Conservation (phyloP, 1,140 invertebrate species). For the Harlomillsia oculata region DNA sequence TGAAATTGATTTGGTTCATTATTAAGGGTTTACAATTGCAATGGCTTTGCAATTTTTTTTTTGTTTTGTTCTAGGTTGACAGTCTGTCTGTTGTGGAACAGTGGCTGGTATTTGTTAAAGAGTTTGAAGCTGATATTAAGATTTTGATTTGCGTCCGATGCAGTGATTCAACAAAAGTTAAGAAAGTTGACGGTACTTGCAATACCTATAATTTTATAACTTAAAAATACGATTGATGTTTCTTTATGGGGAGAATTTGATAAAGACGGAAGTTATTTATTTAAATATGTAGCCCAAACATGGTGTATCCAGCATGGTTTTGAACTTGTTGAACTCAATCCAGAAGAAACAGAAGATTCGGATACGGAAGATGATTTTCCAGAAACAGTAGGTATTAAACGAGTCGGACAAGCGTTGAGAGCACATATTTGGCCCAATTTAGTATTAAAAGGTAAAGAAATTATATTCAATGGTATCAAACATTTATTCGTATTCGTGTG, state of each 20-base stretch:
- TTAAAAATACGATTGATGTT: too few species aligned
- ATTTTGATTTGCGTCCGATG: slow-evolving; percentile 47
- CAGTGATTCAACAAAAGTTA: slow-evolving; percentile 5
- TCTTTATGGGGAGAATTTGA: too few species aligned
- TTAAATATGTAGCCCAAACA: slow-evolving; percentile 42
- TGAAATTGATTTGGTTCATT: too few species aligned
- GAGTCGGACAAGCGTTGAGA: slow-evolving; percentile 64
- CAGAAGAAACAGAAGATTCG: slow-evolving; percentile 44
- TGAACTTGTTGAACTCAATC: slow-evolving; percentile 63
- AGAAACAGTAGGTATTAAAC: slow-evolving; percentile 56
- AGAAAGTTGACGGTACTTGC: too few species aligned
- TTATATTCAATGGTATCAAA: too few species aligned
- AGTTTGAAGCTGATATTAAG: slow-evolving; percentile 46
- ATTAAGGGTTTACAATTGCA: too few species aligned
- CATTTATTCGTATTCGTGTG: too few species aligned
- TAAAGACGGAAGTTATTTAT: too few species aligned
- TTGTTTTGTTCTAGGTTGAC: slow-evolving; percentile 40
- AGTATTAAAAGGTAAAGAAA: slow-evolving; percentile 51
- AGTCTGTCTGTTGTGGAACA: slow-evolving; percentile 43
- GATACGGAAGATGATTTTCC: slow-evolving; percentile 52
- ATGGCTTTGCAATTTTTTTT: too few species aligned
- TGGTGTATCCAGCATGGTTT: slow-evolving; percentile 58
- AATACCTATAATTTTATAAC: too few species aligned
- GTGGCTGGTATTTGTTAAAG: slow-evolving; percentile 45
- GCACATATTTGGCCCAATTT: slow-evolving; percentile 69